These are phyloP conservation scores for Thereuonema tuberculata DNA, from an alignment of 1,140 invertebrate genomes.

Conservation along the genomic window DNA sequence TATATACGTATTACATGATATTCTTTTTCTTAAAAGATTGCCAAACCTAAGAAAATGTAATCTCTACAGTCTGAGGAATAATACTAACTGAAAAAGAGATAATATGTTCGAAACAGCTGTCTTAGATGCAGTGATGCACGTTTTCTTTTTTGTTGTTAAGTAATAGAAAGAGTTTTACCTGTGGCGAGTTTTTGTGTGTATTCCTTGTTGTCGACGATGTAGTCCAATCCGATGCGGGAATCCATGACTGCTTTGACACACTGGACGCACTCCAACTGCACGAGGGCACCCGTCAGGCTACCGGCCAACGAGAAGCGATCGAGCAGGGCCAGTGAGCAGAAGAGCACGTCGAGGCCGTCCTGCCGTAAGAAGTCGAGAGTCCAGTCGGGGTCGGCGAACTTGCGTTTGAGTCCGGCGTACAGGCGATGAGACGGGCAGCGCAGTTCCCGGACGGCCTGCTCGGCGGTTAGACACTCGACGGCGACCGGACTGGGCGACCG, in stretches of 20 bases:
- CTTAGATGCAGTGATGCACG: too few species aligned
- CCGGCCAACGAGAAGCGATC: background rate
- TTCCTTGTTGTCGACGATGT: constrained; percentile 82
- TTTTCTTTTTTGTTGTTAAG: too few species aligned
- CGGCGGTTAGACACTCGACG: background rate
- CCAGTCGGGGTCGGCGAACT: background rate
- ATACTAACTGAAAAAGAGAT: too few species aligned
- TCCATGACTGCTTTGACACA: constrained; percentile 44
- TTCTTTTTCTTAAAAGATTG: too few species aligned
- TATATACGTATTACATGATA: too few species aligned
- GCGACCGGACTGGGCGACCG: background rate
- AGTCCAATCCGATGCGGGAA: constrained; percentile 76
- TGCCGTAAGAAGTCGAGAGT: background rate
- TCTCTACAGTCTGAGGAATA: too few species aligned
- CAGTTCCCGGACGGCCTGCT: background rate
- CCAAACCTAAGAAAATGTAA: too few species aligned
- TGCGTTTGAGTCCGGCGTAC: background rate
- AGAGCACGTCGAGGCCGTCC: constrained; percentile 1
- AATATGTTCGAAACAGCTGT: too few species aligned
- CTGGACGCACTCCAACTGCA: constrained; percentile 14
- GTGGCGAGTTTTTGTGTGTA: constrained; percentile 79
- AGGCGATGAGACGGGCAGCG: background rate
- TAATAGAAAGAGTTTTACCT: too few species aligned
- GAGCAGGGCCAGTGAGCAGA: too few species aligned
- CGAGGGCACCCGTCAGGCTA: too few species aligned